Evolutionary conservation across 2,113 vertebrate species (phyloP).

Genomic region (Clinocottus analis): DNA sequence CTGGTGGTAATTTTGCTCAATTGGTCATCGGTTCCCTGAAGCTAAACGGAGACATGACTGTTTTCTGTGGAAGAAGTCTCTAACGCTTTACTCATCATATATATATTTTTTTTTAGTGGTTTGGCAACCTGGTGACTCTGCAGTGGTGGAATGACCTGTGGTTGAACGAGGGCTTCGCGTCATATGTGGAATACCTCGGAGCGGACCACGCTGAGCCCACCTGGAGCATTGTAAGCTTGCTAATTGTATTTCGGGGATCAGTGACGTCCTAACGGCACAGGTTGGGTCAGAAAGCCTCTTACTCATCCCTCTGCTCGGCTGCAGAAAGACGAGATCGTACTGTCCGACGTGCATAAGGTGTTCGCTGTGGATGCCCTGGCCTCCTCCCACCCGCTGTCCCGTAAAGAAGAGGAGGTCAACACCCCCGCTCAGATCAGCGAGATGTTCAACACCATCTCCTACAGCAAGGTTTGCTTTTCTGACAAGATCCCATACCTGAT

Average conservation of each 20-base stretch:
- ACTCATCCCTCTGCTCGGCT: constrained; percentile 26
- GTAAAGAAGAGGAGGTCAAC: constrained; percentile 84
- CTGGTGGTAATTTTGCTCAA: background rate
- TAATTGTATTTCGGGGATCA: background rate
- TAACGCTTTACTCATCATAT: background rate
- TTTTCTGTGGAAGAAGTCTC: background rate
- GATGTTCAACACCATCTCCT: constrained; percentile 91
- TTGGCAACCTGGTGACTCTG: constrained; percentile 95
- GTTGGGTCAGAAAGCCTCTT: background rate
- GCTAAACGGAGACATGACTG: background rate
- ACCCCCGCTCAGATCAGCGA: constrained; percentile 89
- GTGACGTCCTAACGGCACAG: background rate
- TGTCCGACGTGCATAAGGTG: constrained; percentile 84
- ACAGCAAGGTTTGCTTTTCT: constrained; percentile 87
- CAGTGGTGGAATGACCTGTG: constrained; percentile 96
- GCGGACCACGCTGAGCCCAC: constrained; percentile 80
- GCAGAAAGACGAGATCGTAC: constrained; percentile 89
- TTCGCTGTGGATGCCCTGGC: constrained; percentile 88
- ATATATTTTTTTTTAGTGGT: constrained; percentile 87
- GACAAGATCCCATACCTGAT: background rate
- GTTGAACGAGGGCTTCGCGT: constrained; percentile 96
- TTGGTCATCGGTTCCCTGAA: too few relatives aligned
- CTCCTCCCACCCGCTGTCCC: constrained; percentile 92
- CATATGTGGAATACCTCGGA: constrained; percentile 93
- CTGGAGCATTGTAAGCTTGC: constrained; percentile 87